A percentile compares a stretch with the other conserved stretches of the same genome.
These are phyloP conservation scores for Zosterops borbonicus DNA, from an alignment of 2,113 vertebrate genomes.

Conservation along the genomic window DNA sequence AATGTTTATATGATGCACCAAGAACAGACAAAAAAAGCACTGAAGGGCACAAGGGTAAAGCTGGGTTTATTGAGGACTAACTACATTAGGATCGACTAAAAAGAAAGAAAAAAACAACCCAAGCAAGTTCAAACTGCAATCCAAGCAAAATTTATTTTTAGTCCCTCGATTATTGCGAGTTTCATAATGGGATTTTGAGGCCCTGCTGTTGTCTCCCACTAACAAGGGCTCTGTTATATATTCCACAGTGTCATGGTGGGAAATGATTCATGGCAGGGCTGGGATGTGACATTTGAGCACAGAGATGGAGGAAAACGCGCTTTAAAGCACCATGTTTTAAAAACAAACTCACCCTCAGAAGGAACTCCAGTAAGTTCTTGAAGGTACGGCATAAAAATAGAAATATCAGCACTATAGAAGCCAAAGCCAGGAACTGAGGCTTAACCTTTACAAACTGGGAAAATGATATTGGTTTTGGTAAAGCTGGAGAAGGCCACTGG, in stretches of 20 bases:
- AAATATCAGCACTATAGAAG: neutral
- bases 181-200: conserved; percentile 6
- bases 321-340: neutral
- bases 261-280: neutral
- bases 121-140: conserved; percentile 6
- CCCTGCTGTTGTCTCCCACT: neutral
- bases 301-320: neutral
- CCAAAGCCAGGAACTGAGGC: neutral
- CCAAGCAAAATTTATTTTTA: conserved; percentile 43
- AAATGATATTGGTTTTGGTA: neutral
- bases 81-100: conserved; percentile 34
- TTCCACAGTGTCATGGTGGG: neutral
- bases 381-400: neutral
- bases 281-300: neutral
- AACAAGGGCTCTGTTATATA: neutral
- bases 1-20: neutral
- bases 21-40: conserved; percentile 36
- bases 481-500: neutral
- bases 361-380: neutral
- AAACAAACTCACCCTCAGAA: neutral
- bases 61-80: conserved; percentile 22
- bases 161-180: neutral
- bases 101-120: neutral
- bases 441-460: neutral
- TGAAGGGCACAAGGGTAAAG: conserved; percentile 19